A percentile compares a stretch with the other conserved stretches of the same genome.
These are phyloP conservation scores for Drosophila nigrodunni DNA, from an alignment of 1,140 invertebrate genomes.

Conservation along the genomic window DNA sequence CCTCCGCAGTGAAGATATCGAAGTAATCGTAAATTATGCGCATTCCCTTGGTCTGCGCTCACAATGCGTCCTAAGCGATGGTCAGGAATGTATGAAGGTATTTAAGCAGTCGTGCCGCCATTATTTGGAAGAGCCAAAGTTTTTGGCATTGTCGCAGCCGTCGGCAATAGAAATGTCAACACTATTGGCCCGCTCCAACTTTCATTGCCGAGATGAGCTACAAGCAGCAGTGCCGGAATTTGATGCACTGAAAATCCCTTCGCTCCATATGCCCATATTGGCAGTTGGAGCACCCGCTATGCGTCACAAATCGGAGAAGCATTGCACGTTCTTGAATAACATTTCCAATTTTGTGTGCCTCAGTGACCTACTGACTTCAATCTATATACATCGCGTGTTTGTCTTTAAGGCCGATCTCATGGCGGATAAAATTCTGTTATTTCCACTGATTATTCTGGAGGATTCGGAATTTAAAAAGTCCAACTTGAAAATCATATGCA, in stretches of 20 bases:
- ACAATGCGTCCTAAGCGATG: constrained; percentile 32
- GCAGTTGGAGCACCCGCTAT: constrained; percentile 8
- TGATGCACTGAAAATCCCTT: constrained; percentile 1
- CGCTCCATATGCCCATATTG: constrained; percentile 24
- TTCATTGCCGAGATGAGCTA: constrained; percentile 30
- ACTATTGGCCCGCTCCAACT: constrained; percentile 26
- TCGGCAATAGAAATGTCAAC: constrained; percentile 34
- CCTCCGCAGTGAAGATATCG: constrained; percentile 54
- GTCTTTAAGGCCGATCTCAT: constrained; percentile 55
- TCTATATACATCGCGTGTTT: constrained; percentile 51
- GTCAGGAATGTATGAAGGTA: constrained; percentile 55
- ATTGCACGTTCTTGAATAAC: constrained; percentile 24
- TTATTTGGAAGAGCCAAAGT: constrained; percentile 59
- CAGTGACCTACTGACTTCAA: constrained; percentile 30
- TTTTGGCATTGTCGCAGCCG: constrained; percentile 18
- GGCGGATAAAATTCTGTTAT: constrained; percentile 58
- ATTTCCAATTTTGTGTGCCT: constrained; percentile 6
- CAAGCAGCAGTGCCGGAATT: constrained; percentile 12
- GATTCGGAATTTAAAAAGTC: constrained; percentile 45
- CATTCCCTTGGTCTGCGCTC: constrained; percentile 43
- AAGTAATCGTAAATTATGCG: constrained; percentile 28
- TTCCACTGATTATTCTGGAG: constrained; percentile 61
- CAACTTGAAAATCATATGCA: constrained; percentile 58
- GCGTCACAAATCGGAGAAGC: constrained; percentile 29
- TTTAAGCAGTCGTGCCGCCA: constrained; percentile 64